These are phyloP conservation scores for Lagria hirta DNA, from an alignment of 2,888 invertebrate species.

Conservation along the genomic window DNA sequence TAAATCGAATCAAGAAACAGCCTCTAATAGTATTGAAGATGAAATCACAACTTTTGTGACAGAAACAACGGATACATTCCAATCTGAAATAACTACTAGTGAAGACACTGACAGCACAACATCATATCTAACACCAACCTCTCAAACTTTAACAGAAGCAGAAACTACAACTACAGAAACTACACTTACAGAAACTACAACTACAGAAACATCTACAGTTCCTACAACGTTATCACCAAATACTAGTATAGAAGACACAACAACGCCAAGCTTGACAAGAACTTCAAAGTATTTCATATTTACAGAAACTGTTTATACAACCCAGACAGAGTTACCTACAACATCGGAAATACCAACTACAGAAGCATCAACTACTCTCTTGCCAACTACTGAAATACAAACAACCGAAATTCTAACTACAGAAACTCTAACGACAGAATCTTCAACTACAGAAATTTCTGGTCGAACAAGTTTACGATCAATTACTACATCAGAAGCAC, in stretches of 20 bases:
- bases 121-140: no score
- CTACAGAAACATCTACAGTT: slow-evolving; percentile 44
- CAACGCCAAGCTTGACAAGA: background rate
- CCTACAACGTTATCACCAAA: slow-evolving; percentile 2
- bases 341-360: background rate
- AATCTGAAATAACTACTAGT: slow-evolving; percentile 4
- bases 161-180: slow-evolving; percentile 30
- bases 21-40: slow-evolving; percentile 1
- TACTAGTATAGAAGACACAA: slow-evolving; percentile 3
- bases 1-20: slow-evolving; percentile 2
- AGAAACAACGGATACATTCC: slow-evolving; percentile 3
- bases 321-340: background rate
- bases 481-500: slow-evolving; percentile 13
- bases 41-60: slow-evolving; percentile 7
- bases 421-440: slow-evolving; percentile 14
- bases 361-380: background rate
- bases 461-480: no score
- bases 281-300: slow-evolving; percentile 5
- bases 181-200: slow-evolving; percentile 29
- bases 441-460: slow-evolving; percentile 27
- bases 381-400: background rate
- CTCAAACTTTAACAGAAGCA: no score
- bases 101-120: slow-evolving; percentile 3
- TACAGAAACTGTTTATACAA: background rate
- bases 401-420: slow-evolving; percentile 15